A percentile compares a stretch with the other conserved stretches of the same genome.
phyloP scores from a whole-genome alignment of 1,140 invertebrate genomes.

The Drosophila carrolli region DNA sequence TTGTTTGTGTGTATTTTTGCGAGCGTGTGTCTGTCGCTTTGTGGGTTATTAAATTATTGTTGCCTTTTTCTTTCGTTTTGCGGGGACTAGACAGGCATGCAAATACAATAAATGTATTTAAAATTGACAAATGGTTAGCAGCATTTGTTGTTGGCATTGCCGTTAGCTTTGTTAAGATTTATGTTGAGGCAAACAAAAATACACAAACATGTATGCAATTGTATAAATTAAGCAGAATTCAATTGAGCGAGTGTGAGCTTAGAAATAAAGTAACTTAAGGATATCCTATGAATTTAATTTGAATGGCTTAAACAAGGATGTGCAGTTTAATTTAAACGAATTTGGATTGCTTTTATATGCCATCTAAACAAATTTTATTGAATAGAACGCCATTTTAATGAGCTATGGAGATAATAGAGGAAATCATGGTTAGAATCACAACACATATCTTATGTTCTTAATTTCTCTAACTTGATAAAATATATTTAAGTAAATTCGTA shows the following conservation, averaged over 20 bases:
- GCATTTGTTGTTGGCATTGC: conserved; percentile 52
- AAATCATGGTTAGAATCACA: too few species aligned
- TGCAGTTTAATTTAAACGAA: conserved; percentile 5
- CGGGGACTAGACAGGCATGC: conserved; percentile 50
- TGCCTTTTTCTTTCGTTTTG: conserved; percentile 47
- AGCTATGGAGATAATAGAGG: not conserved
- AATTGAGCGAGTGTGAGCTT: conserved; percentile 51
- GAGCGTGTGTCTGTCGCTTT: conserved; percentile 35
- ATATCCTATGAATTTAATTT: conserved; percentile 36
- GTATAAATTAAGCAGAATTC: conserved; percentile 49
- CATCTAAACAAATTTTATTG: not conserved
- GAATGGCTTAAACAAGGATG: conserved; percentile 4
- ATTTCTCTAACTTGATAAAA: too few species aligned
- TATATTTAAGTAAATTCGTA: too few species aligned
- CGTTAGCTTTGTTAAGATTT: conserved; percentile 65
- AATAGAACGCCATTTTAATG: not conserved
- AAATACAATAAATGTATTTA: conserved; percentile 76
- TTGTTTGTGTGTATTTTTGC: conserved; percentile 12
- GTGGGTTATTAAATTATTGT: conserved; percentile 78
- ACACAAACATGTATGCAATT: conserved; percentile 29
- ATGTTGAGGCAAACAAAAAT: conserved; percentile 39
- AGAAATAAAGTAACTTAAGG: conserved; percentile 36
- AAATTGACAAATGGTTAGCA: conserved; percentile 74
- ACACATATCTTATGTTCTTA: too few species aligned
- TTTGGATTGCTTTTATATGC: not conserved